These are phyloP conservation scores for Vidua chalybeata DNA, from an alignment of 2,113 vertebrate genomes.

Conservation along the genomic window DNA sequence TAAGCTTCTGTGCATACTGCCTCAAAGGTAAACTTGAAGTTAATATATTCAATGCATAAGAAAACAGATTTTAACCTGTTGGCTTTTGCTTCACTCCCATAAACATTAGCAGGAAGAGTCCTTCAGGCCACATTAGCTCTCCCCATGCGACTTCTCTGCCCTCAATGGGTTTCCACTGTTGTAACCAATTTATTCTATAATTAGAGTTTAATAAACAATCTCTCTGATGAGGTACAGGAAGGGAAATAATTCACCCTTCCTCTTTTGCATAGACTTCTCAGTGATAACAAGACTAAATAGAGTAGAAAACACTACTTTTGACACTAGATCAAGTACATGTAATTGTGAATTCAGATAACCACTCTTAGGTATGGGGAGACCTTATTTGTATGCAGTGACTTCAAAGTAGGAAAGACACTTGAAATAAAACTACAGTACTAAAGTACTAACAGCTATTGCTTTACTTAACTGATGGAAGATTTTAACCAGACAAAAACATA, in stretches of 20 bases:
- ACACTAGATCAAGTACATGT: neutral
- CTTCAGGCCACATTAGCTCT: conserved; percentile 21
- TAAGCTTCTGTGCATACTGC: neutral
- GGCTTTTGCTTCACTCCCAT: neutral
- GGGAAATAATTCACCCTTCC: neutral
- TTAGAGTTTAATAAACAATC: conserved; percentile 59
- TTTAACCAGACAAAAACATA: neutral
- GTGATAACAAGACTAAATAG: neutral
- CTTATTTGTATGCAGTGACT: neutral
- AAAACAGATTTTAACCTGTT: conserved; percentile 31
- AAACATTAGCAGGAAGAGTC: neutral
- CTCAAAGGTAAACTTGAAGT: neutral
- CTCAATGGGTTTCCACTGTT: neutral
- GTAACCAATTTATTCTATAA: conserved; percentile 43
- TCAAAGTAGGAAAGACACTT: neutral
- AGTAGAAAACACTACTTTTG: conserved; percentile 19
- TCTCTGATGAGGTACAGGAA: conserved; percentile 28
- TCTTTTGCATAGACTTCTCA: neutral
- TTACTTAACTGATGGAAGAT: neutral
- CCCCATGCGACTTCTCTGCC: neutral
- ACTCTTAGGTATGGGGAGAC: neutral
- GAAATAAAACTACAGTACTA: neutral
- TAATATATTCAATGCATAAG: neutral
- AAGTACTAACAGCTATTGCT: neutral
- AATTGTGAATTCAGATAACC: neutral